Percentiles rank a stretch among this genome's conserved stretches.
These are phyloP conservation scores for Argyra leucocephala DNA, from an alignment of 2,888 invertebrate species.

Conservation along the genomic window DNA sequence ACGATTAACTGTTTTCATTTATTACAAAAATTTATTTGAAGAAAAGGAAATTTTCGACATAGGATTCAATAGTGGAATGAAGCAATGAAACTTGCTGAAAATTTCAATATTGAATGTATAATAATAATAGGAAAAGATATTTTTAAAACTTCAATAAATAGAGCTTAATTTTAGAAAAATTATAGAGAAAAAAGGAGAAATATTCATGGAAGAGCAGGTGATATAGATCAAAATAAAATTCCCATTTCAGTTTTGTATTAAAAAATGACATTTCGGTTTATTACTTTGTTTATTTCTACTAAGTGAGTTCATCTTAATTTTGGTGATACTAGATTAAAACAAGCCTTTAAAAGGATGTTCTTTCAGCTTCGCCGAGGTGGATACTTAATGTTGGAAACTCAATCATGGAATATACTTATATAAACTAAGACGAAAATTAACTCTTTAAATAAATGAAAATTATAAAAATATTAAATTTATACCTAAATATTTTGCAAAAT, in stretches of 20 bases:
- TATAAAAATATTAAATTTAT: conserved; percentile 52
- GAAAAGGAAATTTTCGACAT: conserved; percentile 72
- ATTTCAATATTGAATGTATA: conserved; percentile 58
- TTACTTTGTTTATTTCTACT: conserved; percentile 78
- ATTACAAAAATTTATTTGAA: conserved; percentile 57
- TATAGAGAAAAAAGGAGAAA: conserved; percentile 20
- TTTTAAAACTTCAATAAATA: conserved; percentile 59
- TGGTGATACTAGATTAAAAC: conserved; percentile 74
- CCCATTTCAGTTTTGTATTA: conserved; percentile 59
- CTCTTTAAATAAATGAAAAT: conserved; percentile 43
- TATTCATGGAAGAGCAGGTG: conserved; percentile 70
- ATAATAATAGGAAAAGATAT: conserved; percentile 81
- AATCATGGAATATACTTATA: conserved; percentile 75
- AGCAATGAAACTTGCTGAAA: conserved; percentile 64
- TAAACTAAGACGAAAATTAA: conserved; percentile 57
- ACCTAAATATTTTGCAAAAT: conserved; percentile 61
- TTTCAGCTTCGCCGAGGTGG: conserved; percentile 69
- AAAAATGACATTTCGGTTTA: conserved; percentile 69
- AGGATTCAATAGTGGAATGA: conserved; percentile 79
- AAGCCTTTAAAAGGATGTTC: conserved; percentile 69
- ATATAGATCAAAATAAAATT: conserved; percentile 65
- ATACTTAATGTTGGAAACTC: conserved; percentile 70
- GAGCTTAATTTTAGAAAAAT: conserved; percentile 28
- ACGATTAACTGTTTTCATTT: conserved; percentile 55
- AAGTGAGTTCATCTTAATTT: conserved; percentile 89